These are phyloP conservation scores for Reticulitermes speratus DNA, from an alignment of 1,140 invertebrate species.

Conservation along the genomic window DNA sequence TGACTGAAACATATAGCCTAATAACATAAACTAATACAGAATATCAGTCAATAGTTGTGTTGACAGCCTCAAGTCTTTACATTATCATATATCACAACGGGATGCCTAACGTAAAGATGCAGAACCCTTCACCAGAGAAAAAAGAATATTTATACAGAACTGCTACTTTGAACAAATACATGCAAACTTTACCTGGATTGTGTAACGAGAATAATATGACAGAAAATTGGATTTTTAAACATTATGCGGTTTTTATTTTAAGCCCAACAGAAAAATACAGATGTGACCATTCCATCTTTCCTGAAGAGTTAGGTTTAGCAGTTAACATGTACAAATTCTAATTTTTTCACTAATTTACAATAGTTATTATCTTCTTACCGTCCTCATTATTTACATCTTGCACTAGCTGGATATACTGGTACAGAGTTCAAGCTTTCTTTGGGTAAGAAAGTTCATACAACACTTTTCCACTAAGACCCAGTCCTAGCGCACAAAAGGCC, in stretches of 20 bases:
- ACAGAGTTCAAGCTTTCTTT: conserved; percentile 33
- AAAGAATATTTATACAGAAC: too few species aligned
- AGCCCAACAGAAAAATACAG: neutral
- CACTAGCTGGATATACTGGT: neutral
- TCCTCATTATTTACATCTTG: neutral
- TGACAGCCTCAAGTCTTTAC: too few species aligned
- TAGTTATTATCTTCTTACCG: neutral
- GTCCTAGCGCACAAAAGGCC: conserved; percentile 45
- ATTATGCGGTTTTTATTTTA: neutral
- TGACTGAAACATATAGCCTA: too few species aligned
- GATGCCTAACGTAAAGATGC: too few species aligned
- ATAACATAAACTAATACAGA: too few species aligned
- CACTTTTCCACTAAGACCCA: conserved; percentile 42
- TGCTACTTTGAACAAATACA: neutral
- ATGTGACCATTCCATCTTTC: neutral
- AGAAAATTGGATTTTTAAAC: neutral
- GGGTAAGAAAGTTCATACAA: conserved; percentile 49
- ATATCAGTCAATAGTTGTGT: too few species aligned
- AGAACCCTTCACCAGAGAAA: too few species aligned
- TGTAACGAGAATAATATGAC: neutral
- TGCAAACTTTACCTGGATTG: neutral
- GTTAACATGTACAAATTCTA: neutral
- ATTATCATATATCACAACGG: too few species aligned
- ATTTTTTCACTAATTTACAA: neutral
- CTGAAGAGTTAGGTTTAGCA: too few species aligned